Conservation (phyloP, 2,113 vertebrate species). For the Dasypus novemcinctus region DNA sequence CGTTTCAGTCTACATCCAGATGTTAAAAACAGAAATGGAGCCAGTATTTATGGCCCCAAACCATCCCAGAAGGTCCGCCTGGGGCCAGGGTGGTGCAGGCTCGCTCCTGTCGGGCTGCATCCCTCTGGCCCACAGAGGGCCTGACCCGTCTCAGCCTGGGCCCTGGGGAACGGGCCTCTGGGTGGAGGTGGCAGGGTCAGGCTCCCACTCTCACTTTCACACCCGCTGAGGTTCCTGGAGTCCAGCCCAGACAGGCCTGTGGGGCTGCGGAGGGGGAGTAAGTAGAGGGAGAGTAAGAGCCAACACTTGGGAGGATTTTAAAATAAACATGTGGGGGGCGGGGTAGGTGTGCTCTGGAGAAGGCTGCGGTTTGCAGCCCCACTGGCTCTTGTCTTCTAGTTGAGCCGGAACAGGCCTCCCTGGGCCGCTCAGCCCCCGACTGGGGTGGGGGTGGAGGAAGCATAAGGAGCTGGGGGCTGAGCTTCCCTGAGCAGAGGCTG, state of each 20-base stretch:
- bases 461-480: no score
- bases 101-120: neutral
- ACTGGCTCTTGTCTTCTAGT: neutral
- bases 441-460: neutral
- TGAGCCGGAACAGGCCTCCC: neutral
- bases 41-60: conserved; percentile 63
- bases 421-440: neutral
- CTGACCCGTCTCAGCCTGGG: conserved; percentile 6
- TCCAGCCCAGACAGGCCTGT: conserved; percentile 8
- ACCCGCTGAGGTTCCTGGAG: conserved; percentile 54
- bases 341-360: conserved; percentile 13
- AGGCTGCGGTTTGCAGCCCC: conserved; percentile 49
- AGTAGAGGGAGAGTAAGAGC: neutral
- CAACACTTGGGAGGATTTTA: conserved; percentile 36
- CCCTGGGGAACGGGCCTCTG: neutral
- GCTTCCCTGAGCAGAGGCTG: neutral
- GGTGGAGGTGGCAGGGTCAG: conserved; percentile 56
- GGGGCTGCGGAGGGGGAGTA: neutral
- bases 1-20: conserved; percentile 60
- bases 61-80: conserved; percentile 37
- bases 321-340: conserved; percentile 56
- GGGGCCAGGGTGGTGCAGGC: neutral
- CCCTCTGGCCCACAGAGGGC: conserved; percentile 15
- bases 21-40: conserved; percentile 63
- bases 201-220: conserved; percentile 60